Base-by-base conservation (phyloP, 2,888 invertebrate species). In the Empis livida region DNA sequence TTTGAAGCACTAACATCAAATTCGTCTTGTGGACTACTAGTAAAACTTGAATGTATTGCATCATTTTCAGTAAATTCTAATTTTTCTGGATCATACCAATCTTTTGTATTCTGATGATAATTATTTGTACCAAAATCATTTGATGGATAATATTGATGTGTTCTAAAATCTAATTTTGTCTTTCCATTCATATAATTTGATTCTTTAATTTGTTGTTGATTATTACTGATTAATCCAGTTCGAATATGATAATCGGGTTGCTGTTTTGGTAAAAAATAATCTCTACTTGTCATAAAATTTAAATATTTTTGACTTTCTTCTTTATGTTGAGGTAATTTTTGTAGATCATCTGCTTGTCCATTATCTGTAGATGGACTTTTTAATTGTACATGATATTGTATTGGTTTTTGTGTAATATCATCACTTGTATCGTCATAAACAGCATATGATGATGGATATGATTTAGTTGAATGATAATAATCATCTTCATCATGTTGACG, bases 21-120 rank as follows among this genome's bases (percentile, higher is more conserved):
- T 27, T n/a, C 39, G 17, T 39, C 13, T 39, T 39, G 16, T 3
- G 67, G 67, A 1, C 62, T 58, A 44, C 58, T 56, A 3, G 65
- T 66, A 46, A 59, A 65, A 0, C 61, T 53, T 1, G 63, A 59
- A 5, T 59, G 56, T 23, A 67, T 61, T 15, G 66, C 66, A 54
- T 67, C 66, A 15, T 60, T 59, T 50, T 67, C 66, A 2, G 66
- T 67, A 50, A 67, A 67, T 53, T 67, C 66, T 38, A 67, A 64
- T 40, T 64, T 57, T 31, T 61, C 43, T 1, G 65, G 67, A 42
- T 61, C 64, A n/a, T 52, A 45, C 10, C 8, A 27, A 27, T 27
- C 23, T 27, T 27, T 27, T 27, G 9, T 27, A 8, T 27, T 27
- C 5, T 27, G 23, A 6, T 4, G 9, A 27, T 27, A 27, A 27